Conservation (phyloP, 2,888 invertebrate genomes). For the Pandemis heparana region DNA sequence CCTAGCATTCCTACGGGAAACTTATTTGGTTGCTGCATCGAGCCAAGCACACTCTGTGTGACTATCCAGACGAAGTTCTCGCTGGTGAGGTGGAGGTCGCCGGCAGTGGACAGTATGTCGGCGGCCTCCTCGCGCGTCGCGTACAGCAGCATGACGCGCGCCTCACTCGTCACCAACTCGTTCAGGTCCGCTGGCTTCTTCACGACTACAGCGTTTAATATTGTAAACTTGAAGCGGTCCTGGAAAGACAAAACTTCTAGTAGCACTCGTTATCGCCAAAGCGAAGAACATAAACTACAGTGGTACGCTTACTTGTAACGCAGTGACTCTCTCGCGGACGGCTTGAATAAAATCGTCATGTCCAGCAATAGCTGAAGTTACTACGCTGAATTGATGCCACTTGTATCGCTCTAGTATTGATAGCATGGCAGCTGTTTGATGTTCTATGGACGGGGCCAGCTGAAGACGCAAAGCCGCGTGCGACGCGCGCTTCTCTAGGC, state of each 20-base stretch:
- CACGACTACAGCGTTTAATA: constrained; percentile 94
- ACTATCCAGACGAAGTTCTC: constrained; percentile 99
- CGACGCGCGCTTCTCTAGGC: constrained; percentile 91
- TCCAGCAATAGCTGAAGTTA: constrained; percentile 97
- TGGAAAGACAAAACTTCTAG: constrained; percentile 46
- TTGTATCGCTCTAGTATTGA: constrained; percentile 97
- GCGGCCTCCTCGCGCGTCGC: constrained; percentile 95
- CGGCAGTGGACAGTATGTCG: constrained; percentile 91
- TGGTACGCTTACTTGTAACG: constrained; percentile 88
- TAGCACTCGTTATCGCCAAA: background rate
- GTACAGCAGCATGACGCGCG: constrained; percentile 96
- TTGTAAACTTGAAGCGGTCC: constrained; percentile 89
- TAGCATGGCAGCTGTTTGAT: constrained; percentile 98
- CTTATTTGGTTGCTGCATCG: constrained; percentile 87
- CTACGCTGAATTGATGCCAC: constrained; percentile 98
- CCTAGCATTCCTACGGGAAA: constrained; percentile 97
- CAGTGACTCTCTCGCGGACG: constrained; percentile 94
- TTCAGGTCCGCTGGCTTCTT: constrained; percentile 91
- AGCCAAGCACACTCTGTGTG: constrained; percentile 96
- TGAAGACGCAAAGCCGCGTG: constrained; percentile 96
- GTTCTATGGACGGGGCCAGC: constrained; percentile 98
- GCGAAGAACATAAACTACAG: background rate
- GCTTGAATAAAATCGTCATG: constrained; percentile 98
- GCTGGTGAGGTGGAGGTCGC: constrained; percentile 91
- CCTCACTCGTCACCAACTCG: constrained; percentile 95